Conservation (phyloP, 2,797 vertebrate genomes). For the Gorsachius magnificus region DNA sequence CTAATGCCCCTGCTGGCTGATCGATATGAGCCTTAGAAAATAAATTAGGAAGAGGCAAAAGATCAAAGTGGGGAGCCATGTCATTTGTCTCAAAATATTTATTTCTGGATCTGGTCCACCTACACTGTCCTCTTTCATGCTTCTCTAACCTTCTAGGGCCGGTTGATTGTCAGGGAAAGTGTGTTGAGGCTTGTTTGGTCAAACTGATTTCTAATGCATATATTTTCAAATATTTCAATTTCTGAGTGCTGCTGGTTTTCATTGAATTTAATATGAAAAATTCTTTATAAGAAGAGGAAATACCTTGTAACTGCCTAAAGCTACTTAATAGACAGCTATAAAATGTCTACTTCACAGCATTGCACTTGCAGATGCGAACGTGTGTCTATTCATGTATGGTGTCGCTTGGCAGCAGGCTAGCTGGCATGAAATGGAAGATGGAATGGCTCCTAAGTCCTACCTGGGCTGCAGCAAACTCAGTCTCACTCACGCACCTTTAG, state of each 20-base stretch:
- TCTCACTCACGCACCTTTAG: not conserved
- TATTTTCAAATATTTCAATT: not conserved
- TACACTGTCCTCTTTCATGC: not conserved
- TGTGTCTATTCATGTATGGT: not conserved
- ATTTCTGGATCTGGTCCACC: not conserved
- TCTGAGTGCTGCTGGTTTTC: not conserved
- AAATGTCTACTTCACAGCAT: not conserved
- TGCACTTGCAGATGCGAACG: not conserved
- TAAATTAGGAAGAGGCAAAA: not conserved
- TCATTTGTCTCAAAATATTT: not conserved
- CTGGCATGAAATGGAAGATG: slow-evolving; percentile 4
- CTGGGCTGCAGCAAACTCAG: slow-evolving; percentile 12
- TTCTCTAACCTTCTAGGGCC: not conserved
- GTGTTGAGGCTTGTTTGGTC: not conserved
- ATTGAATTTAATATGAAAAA: not conserved
- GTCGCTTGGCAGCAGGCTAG: slow-evolving; percentile 3
- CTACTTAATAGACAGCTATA: not conserved
- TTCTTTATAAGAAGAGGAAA: not conserved
- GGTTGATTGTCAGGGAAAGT: not conserved
- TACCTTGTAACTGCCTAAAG: not conserved
- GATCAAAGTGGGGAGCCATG: not conserved
- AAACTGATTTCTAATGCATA: not conserved
- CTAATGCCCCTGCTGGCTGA: not conserved
- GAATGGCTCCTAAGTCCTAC: not conserved
- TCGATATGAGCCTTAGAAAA: not conserved